phyloP scores from a whole-genome alignment of 2,113 vertebrate genomes.

The Bubo bubo region DNA sequence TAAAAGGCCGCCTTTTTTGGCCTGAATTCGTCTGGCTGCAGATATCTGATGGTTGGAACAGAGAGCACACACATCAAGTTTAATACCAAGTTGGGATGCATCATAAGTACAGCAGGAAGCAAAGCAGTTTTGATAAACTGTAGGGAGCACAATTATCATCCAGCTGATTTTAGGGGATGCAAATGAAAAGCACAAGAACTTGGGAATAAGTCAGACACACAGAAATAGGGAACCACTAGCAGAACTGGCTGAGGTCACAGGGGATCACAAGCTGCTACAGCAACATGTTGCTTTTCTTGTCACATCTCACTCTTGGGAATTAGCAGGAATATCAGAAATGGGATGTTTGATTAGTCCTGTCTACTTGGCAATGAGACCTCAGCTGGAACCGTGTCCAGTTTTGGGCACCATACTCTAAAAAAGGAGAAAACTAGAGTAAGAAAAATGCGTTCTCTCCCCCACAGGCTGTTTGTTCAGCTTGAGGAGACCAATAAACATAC shows the following conservation, averaged over 20 bases:
- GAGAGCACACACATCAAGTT: neutral
- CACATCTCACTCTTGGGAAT: neutral
- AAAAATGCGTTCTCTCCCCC: neutral
- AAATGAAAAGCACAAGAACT: neutral
- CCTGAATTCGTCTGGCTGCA: neutral
- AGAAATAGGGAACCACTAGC: neutral
- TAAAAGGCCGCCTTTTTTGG: conserved; percentile 27
- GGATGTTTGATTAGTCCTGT: neutral
- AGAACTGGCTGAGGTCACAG: neutral
- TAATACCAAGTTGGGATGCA: neutral
- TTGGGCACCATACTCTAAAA: neutral
- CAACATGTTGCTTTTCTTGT: neutral
- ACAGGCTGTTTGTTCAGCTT: neutral
- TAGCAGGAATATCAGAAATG: neutral
- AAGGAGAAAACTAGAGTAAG: neutral
- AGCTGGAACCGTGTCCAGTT: neutral
- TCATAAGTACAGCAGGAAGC: neutral
- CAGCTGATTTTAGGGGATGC: neutral
- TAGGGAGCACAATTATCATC: neutral
- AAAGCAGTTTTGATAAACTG: neutral
- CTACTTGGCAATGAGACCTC: neutral
- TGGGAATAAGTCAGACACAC: neutral
- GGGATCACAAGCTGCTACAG: neutral
- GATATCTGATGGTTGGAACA: neutral
- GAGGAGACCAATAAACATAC: neutral